Evolutionary conservation across 2,888 invertebrate species (phyloP).

Genomic region (Nomada goodeniana): DNA sequence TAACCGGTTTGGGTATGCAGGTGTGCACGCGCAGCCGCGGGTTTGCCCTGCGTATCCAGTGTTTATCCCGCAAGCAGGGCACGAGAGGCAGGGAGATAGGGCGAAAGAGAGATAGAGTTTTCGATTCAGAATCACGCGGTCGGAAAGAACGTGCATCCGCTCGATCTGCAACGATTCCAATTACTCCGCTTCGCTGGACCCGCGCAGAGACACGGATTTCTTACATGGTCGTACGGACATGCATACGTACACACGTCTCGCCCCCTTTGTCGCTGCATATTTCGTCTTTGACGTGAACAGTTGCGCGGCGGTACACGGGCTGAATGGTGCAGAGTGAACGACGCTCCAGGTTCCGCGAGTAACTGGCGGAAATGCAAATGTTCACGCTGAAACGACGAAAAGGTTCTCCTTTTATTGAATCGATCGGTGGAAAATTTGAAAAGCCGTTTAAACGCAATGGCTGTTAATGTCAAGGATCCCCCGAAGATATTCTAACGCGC

Average conservation of each 20-base stretch:
- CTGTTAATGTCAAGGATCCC: not conserved
- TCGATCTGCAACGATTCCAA: constrained; percentile 33
- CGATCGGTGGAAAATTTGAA: not conserved
- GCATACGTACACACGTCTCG: not conserved
- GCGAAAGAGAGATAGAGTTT: constrained; percentile 7
- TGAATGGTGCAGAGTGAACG: constrained; percentile 13
- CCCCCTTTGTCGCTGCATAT: not conserved
- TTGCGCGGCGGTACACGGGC: not conserved
- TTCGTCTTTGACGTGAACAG: constrained; percentile 26
- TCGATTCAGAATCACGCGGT: constrained; percentile 61
- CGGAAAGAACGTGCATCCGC: constrained; percentile 56
- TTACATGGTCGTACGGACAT: not conserved
- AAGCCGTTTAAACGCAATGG: not conserved
- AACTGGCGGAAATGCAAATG: not conserved
- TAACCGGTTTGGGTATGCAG: constrained; percentile 10
- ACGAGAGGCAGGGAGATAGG: not conserved
- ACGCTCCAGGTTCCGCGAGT: too few relatives aligned
- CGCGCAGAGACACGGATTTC: not conserved
- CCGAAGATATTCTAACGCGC: too few relatives aligned
- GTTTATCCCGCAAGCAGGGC: constrained; percentile 51
- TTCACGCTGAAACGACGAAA: not conserved
- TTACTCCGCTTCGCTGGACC: constrained; percentile 28
- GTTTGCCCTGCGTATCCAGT: constrained; percentile 61
- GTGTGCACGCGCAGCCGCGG: constrained; percentile 49
- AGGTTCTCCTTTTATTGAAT: not conserved